Evolutionary conservation across 2,113 vertebrate species (phyloP), one percentile per base, ranked within the genome.

Genomic region (Prionailurus bengalensis): DNA sequence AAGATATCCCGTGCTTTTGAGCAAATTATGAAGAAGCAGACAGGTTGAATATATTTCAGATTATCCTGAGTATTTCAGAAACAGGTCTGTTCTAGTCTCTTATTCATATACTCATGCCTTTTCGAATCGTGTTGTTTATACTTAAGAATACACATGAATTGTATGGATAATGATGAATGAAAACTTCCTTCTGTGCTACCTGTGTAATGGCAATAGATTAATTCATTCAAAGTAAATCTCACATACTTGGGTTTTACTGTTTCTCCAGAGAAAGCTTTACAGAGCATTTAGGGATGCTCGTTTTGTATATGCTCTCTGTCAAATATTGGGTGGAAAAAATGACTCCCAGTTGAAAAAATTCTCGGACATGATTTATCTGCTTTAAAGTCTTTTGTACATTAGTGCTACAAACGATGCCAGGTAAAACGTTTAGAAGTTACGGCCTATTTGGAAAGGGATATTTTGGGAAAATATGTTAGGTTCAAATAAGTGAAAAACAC

Each of bases 381-480:
- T 51, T 96, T 70, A 92, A 90, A 70, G 11, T 89, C n/a, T 91
- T 90, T 93, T 94, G 51, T 93, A 36, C 17, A 39, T 91, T 61
- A 74, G 13, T 84, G 15, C 10, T 89, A 93, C 65, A 87, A 96
- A 39, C 14, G 5, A 81, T 95, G 27, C 51, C 13, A 63, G 48
- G 16, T 51, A 73, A 92, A 83, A 84, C 25, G 25, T 71, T 29
- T 5, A 36, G 51, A 74, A 88, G 21, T 65, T 95, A 66, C 65
- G 15, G n/a, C 21, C 9, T 73, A 93, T 73, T 36, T 51, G 65
- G 14, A 94, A 89, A 80, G 1, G 29, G 70, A 88, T 66, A 80
- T 85, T 91, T 93, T 1, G 16, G 10, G n/a, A 39, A 85, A 70
- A 48, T 78, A 83, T 55, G 53, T 95, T 71, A 71, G 25, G 5